phyloP scores from a whole-genome alignment of 2,797 vertebrate species.

The Prunella strophiata region DNA sequence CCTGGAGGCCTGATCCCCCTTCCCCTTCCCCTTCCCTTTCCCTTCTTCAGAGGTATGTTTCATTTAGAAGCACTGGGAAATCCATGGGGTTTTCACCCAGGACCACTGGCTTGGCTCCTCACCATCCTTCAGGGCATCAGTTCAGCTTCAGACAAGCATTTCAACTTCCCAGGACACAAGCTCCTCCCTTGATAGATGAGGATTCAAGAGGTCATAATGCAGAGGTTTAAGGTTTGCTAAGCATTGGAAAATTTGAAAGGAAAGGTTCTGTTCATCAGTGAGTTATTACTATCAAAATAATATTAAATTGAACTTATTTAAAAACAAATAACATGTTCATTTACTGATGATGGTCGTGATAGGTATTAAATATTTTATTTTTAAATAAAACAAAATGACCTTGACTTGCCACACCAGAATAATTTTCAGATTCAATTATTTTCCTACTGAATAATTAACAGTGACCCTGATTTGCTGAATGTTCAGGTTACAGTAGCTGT shows the following conservation, averaged over 20 bases:
- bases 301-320: background rate
- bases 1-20: background rate
- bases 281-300: background rate
- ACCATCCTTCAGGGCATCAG: background rate
- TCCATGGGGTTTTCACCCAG: background rate
- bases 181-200: background rate
- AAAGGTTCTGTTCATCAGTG: background rate
- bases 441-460: conserved; percentile 44
- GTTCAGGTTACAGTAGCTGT: background rate
- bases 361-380: background rate
- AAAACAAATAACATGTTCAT: background rate
- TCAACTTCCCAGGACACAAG: background rate
- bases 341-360: background rate
- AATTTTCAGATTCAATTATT: conserved; percentile 23
- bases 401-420: background rate
- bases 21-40: background rate
- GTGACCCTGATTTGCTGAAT: background rate
- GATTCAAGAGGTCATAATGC: background rate
- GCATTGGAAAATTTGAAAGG: background rate
- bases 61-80: background rate
- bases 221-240: background rate
- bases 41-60: background rate
- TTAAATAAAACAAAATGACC: background rate
- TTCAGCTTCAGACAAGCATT: background rate
- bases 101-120: background rate